Evolutionary conservation across 2,888 invertebrate species (phyloP).

Genomic region (Ischnura elegans): DNA sequence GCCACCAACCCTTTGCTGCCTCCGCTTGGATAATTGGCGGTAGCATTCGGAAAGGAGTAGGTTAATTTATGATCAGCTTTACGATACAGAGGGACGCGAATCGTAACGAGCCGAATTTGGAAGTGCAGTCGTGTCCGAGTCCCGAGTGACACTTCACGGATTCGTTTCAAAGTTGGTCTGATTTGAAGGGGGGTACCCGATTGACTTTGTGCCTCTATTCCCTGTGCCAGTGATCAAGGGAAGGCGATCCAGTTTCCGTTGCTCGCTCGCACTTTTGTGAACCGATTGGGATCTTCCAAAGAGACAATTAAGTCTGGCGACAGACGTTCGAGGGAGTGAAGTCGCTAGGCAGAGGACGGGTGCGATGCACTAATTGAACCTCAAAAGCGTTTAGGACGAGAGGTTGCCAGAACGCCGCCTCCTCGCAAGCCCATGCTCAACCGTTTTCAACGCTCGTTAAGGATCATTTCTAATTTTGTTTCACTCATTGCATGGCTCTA

Average conservation of each 20-base stretch:
- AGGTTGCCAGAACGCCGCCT: neutral
- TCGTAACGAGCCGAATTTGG: neutral
- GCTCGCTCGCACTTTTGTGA: neutral
- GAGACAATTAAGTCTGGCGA: neutral
- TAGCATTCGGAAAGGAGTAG: neutral
- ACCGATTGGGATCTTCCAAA: neutral
- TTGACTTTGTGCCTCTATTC: neutral
- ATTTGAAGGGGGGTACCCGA: neutral
- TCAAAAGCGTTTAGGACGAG: neutral
- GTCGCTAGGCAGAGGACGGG: neutral
- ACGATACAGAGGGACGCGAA: neutral
- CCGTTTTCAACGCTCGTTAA: neutral
- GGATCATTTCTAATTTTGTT: neutral
- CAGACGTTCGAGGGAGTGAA: neutral
- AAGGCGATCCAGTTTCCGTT: neutral
- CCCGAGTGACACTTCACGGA: neutral
- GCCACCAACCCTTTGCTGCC: neutral
- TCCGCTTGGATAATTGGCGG: neutral
- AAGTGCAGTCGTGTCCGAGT: neutral
- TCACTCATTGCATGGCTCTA: neutral
- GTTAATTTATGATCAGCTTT: neutral
- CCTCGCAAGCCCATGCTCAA: constrained; percentile 8
- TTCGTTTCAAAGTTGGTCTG: neutral
- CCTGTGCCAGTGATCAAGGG: neutral
- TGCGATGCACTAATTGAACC: neutral